These are phyloP conservation scores for Leptinotarsa tumamoca DNA, from an alignment of 2,888 invertebrate species.

Conservation along the genomic window DNA sequence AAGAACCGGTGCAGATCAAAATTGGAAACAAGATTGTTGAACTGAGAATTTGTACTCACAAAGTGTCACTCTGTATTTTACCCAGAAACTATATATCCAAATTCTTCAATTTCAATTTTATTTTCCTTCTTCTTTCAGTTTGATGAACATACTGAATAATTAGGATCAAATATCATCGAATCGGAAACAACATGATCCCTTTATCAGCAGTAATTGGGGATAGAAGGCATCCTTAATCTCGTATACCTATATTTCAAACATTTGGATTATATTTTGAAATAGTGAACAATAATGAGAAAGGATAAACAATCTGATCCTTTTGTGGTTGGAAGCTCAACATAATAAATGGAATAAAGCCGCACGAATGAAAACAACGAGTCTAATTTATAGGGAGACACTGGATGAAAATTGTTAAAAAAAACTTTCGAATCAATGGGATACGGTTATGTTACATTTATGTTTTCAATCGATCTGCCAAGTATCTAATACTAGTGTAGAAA, in stretches of 20 bases:
- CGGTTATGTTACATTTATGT: too few relatives aligned
- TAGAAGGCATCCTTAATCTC: not conserved
- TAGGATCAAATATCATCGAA: not conserved
- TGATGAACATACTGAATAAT: not conserved
- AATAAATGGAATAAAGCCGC: not conserved
- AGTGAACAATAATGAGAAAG: not conserved
- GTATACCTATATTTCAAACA: not conserved
- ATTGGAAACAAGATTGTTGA: too few relatives aligned
- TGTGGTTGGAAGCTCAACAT: not conserved
- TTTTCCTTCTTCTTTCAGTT: too few relatives aligned
- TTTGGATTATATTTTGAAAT: slow-evolving; percentile 2
- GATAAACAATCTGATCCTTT: not conserved
- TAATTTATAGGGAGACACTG: not conserved
- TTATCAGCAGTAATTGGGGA: not conserved
- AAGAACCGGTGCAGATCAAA: too few relatives aligned
- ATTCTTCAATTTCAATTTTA: too few relatives aligned
- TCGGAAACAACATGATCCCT: not conserved
- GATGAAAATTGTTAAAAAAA: too few relatives aligned
- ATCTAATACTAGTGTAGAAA: too few relatives aligned
- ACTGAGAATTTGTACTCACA: too few relatives aligned
- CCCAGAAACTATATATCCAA: too few relatives aligned
- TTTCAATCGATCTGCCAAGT: too few relatives aligned
- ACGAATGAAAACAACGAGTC: not conserved
- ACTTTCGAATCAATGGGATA: too few relatives aligned
- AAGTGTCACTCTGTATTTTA: too few relatives aligned